Conservation (phyloP, 2,797 vertebrate species). For the Alauda arvensis region DNA sequence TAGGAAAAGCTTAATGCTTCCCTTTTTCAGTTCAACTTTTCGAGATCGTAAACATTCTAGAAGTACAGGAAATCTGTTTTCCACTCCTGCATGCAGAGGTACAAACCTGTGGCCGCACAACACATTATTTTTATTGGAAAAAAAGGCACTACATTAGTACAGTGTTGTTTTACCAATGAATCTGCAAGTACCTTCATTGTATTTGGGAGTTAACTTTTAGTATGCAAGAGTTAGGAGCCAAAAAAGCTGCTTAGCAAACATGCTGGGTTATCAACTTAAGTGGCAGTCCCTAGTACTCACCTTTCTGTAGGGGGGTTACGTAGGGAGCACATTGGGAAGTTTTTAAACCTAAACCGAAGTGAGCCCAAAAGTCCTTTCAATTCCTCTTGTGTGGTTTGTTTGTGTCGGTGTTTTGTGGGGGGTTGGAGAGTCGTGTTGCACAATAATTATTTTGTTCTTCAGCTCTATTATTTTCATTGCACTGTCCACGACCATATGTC, state of each 20-base stretch:
- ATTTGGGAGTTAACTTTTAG: not conserved
- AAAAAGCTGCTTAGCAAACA: not conserved
- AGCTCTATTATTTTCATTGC: not conserved
- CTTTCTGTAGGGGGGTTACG: not conserved
- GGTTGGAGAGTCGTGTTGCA: accelerated
- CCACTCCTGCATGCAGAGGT: not conserved
- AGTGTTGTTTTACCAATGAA: not conserved
- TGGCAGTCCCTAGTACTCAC: not conserved
- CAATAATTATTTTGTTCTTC: not conserved
- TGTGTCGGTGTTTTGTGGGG: not conserved
- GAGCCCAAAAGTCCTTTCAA: not conserved
- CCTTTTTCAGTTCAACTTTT: not conserved
- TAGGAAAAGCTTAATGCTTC: not conserved
- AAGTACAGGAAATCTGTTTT: constrained; percentile 25
- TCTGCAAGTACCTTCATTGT: not conserved
- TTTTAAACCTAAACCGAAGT: not conserved
- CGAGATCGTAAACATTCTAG: not conserved
- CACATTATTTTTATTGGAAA: not conserved
- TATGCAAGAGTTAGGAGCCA: not conserved
- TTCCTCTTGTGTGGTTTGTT: not conserved
- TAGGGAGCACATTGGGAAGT: not conserved
- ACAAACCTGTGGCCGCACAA: not conserved
- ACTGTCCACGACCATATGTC: accelerated
- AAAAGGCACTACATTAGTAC: not conserved
- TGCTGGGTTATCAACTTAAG: not conserved